Percentiles rank a stretch among this genome's conserved stretches.
phyloP scores from a whole-genome alignment of 2,113 vertebrate genomes.

The Lichenostomus cassidix region DNA sequence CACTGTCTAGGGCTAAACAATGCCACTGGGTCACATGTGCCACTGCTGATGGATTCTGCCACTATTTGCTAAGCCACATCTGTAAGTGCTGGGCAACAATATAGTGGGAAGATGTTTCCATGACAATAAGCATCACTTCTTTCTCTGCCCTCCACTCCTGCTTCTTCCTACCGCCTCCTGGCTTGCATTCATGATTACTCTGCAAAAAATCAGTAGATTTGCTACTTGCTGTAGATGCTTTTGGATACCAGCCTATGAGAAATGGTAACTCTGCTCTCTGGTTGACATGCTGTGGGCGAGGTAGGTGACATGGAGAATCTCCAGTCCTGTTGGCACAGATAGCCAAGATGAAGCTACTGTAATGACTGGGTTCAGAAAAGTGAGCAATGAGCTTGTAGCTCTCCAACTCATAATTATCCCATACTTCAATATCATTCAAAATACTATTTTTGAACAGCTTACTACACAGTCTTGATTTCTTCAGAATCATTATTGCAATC shows the following conservation, averaged over 20 bases:
- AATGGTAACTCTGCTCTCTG: rapidly evolving
- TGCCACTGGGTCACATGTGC: neutral
- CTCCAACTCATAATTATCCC: neutral
- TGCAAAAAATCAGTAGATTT: neutral
- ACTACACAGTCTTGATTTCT: neutral
- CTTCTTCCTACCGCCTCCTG: neutral
- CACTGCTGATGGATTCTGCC: neutral
- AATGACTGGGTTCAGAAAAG: neutral
- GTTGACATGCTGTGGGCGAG: neutral
- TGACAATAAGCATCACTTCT: neutral
- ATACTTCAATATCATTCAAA: neutral
- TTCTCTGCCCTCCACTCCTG: neutral
- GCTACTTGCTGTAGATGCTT: neutral
- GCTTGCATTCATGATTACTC: neutral
- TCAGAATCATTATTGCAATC: neutral
- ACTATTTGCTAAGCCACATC: neutral
- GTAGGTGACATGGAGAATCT: neutral
- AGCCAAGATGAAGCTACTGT: neutral
- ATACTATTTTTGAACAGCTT: neutral
- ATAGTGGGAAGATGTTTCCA: constrained; percentile 1
- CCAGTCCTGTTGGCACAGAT: neutral
- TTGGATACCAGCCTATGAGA: neutral
- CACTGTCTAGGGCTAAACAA: neutral
- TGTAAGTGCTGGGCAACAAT: neutral
- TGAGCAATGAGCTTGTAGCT: neutral